These are phyloP conservation scores for Bugula neritina DNA, from an alignment of 2,888 invertebrate genomes.

Conservation along the genomic window DNA sequence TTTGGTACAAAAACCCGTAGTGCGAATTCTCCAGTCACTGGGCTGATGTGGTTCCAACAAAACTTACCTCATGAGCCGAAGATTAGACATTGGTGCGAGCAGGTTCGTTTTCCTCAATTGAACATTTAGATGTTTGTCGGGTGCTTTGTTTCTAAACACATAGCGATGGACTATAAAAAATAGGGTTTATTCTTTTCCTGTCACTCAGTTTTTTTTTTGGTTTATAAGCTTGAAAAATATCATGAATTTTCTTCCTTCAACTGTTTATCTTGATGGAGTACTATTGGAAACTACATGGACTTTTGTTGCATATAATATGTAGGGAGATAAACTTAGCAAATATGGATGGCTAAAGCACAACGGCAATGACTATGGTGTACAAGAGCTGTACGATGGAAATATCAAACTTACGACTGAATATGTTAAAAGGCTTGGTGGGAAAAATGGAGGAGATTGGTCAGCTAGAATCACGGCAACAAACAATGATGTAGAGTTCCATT, in stretches of 20 bases:
- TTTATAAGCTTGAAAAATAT: too few species aligned
- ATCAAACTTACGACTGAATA: slow-evolving; percentile 76
- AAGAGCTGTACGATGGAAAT: slow-evolving; percentile 75
- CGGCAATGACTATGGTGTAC: slow-evolving; percentile 82
- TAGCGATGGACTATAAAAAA: too few species aligned
- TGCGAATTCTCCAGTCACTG: slow-evolving; percentile 80
- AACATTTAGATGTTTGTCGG: too few species aligned
- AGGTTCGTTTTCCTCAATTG: slow-evolving; percentile 54
- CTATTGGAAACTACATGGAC: too few species aligned
- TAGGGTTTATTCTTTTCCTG: too few species aligned
- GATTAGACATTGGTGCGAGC: slow-evolving; percentile 80
- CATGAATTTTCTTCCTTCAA: too few species aligned
- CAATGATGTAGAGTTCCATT: too few species aligned
- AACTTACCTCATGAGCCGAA: slow-evolving; percentile 68
- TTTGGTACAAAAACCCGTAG: slow-evolving; percentile 73
- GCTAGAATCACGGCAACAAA: slow-evolving; percentile 67
- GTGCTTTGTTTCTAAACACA: too few species aligned
- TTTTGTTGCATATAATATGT: too few species aligned
- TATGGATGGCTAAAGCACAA: slow-evolving; percentile 92
- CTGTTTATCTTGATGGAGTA: too few species aligned
- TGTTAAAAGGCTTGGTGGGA: slow-evolving; percentile 74
- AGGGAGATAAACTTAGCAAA: slow-evolving; percentile 50
- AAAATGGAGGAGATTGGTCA: slow-evolving; percentile 88
- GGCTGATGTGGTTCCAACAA: slow-evolving; percentile 75
- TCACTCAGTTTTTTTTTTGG: too few species aligned